Percentiles rank a stretch among this genome's conserved stretches.
These are phyloP conservation scores for Eulithis testata DNA, from an alignment of 2,888 invertebrate species.

Conservation along the genomic window DNA sequence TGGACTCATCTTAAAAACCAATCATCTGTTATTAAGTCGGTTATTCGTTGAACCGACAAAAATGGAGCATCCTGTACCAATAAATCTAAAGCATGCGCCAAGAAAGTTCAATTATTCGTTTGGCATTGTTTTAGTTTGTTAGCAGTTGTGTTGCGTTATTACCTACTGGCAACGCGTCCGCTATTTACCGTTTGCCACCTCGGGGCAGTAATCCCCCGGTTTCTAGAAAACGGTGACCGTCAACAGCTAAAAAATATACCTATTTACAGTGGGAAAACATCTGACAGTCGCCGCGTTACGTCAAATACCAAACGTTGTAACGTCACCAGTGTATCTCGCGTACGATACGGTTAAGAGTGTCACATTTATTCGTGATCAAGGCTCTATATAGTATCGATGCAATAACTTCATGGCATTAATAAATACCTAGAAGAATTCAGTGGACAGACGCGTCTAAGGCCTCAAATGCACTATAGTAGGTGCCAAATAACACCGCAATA, in stretches of 20 bases:
- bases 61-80: slow-evolving; percentile 9
- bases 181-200: slow-evolving; percentile 21
- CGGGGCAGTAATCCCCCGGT: background rate
- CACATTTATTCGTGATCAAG: no score
- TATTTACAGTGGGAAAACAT: no score
- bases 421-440: no score
- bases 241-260: background rate
- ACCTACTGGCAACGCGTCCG: slow-evolving; percentile 23
- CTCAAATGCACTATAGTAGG: no score
- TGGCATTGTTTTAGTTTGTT: slow-evolving; percentile 29
- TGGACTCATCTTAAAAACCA: background rate
- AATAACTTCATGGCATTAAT: no score
- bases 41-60: background rate
- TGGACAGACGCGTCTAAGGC: no score
- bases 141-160: slow-evolving; percentile 22
- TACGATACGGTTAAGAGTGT: no score
- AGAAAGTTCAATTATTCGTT: slow-evolving; percentile 34
- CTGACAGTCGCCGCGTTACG: no score
- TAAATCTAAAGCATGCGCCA: slow-evolving; percentile 25
- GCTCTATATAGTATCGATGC: no score
- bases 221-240: background rate
- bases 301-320: no score
- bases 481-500: no score
- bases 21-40: background rate
- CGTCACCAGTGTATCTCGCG: no score